Conservation (phyloP, 2,113 vertebrate genomes). For the Columba janthina region DNA sequence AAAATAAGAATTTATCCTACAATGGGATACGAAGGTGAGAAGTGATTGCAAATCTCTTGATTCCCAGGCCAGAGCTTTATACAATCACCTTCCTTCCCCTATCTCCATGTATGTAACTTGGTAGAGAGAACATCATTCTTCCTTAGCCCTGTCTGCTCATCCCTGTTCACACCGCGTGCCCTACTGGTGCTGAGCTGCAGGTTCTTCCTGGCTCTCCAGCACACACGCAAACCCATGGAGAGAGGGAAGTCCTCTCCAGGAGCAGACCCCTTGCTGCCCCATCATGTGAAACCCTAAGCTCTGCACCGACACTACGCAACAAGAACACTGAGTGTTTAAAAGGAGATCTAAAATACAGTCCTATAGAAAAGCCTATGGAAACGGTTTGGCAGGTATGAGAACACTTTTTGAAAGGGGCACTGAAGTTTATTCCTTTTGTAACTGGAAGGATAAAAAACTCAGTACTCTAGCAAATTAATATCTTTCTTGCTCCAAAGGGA, state of each 20-base stretch:
- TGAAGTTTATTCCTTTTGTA: background rate
- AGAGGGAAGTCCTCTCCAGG: background rate
- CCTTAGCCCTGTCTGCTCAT: background rate
- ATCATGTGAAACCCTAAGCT: fast-evolving
- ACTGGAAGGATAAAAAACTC: background rate
- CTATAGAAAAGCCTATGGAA: background rate
- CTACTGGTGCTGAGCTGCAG: background rate
- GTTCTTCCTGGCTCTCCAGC: background rate
- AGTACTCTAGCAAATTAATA: background rate
- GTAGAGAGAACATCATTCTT: fast-evolving
- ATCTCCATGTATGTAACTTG: fast-evolving
- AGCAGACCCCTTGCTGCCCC: background rate
- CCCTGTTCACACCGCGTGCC: fast-evolving
- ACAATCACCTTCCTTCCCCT: background rate
- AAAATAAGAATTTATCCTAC: background rate
- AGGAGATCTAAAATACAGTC: background rate
- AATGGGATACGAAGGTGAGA: background rate
- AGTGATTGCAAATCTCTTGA: background rate
- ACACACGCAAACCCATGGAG: background rate
- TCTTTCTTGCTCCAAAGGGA: background rate
- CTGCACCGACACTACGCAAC: background rate
- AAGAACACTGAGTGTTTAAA: background rate
- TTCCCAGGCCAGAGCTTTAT: background rate
- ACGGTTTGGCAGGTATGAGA: fast-evolving
- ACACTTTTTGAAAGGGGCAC: background rate